These are phyloP conservation scores for Achroia grisella DNA, from an alignment of 1,140 invertebrate species.

Conservation along the genomic window DNA sequence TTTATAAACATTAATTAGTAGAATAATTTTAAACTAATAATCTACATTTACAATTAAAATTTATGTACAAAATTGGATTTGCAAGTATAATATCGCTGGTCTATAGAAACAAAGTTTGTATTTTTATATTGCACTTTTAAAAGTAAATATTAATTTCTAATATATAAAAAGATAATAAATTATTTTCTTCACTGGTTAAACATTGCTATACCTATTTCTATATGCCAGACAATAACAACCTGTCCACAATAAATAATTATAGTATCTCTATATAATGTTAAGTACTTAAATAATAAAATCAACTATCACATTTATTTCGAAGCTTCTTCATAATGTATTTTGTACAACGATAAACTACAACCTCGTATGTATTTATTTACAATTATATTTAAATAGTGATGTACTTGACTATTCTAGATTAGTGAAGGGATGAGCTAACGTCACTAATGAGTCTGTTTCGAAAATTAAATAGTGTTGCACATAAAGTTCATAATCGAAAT, in stretches of 20 bases:
- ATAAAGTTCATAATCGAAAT: constrained; percentile 12
- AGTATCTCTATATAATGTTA: constrained; percentile 65
- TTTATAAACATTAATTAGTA: constrained; percentile 17
- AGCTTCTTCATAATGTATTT: constrained; percentile 46
- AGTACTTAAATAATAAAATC: constrained; percentile 67
- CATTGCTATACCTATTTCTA: constrained; percentile 9
- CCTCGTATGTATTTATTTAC: constrained; percentile 37
- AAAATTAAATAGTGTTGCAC: constrained; percentile 13
- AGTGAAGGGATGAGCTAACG: constrained; percentile 46
- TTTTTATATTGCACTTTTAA: constrained; percentile 3
- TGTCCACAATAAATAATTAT: constrained; percentile 63
- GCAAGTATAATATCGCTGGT: constrained; percentile 6
- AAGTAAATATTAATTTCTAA: background rate
- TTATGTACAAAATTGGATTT: constrained; percentile 22
- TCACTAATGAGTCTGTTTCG: constrained; percentile 33
- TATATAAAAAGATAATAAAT: background rate
- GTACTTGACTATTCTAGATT: constrained; percentile 38
- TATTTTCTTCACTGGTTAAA: constrained; percentile 6
- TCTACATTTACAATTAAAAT: constrained; percentile 29
- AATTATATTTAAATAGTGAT: constrained; percentile 40
- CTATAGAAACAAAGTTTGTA: constrained; percentile 5
- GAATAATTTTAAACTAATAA: constrained; percentile 17
- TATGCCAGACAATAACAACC: constrained; percentile 10
- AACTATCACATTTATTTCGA: constrained; percentile 70
- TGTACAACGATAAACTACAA: constrained; percentile 43